Evolutionary conservation across 2,113 vertebrate genomes (phyloP).

Genomic region (Microtus richardsoni): DNA sequence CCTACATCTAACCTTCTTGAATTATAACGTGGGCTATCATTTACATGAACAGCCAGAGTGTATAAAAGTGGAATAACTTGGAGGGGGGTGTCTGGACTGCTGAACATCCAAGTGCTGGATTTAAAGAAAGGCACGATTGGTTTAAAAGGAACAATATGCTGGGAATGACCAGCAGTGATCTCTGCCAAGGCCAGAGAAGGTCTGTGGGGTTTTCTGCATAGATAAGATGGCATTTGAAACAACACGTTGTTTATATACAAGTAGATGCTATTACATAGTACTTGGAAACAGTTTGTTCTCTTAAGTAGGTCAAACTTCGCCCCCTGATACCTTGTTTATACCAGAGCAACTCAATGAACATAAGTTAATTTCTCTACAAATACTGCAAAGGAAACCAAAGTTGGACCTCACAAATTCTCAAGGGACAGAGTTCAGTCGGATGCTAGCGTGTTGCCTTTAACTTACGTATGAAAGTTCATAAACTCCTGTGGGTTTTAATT

Average conservation of each 20-base stretch:
- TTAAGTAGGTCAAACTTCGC: constrained; percentile 66
- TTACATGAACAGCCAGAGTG: background rate
- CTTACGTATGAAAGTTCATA: background rate
- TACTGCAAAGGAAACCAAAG: constrained; percentile 21
- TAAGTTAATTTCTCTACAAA: constrained; percentile 59
- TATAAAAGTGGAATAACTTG: background rate
- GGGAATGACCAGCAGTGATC: constrained; percentile 38
- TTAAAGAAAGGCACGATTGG: constrained; percentile 23
- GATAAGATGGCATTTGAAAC: constrained; percentile 62
- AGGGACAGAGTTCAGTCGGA: background rate
- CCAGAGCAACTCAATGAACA: constrained; percentile 52
- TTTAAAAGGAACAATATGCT: background rate
- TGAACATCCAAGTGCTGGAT: background rate
- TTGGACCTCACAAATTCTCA: constrained; percentile 22
- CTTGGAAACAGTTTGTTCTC: constrained; percentile 74
- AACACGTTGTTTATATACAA: constrained; percentile 75
- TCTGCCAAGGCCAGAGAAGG: background rate
- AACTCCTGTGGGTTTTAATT: background rate
- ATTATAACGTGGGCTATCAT: background rate
- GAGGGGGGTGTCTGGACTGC: background rate
- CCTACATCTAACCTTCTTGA: constrained; percentile 4
- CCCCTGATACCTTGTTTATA: constrained; percentile 70
- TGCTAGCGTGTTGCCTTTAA: constrained; percentile 1
- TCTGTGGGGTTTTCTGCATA: background rate
- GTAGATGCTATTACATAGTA: constrained; percentile 65